Conservation (phyloP, 2,888 invertebrate species). For the Trimorus sp. region DNA sequence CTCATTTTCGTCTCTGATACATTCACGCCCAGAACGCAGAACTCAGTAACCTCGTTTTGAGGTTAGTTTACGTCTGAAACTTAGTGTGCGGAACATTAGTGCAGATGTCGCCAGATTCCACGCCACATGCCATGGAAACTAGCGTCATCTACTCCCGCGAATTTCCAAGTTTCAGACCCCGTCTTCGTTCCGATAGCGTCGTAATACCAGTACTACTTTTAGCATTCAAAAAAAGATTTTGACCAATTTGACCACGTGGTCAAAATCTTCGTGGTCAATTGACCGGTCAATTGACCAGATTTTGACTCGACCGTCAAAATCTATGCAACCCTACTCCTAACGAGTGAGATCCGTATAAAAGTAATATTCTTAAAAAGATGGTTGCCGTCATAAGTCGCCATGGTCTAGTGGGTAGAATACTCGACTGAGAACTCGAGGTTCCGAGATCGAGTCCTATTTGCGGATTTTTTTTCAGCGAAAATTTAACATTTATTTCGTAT, state of each 20-base stretch:
- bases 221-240: not conserved
- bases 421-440: no score
- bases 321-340: constrained; percentile 4
- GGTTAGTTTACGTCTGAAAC: no score
- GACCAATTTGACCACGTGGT: constrained; percentile 12
- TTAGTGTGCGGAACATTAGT: not conserved
- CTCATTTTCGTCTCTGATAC: not conserved
- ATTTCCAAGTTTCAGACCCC: not conserved
- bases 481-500: no score
- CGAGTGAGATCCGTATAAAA: no score
- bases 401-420: no score
- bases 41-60: no score
- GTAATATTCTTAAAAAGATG: no score
- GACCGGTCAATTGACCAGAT: not conserved
- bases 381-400: no score
- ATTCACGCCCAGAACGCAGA: not conserved
- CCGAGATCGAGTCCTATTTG: no score
- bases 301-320: constrained; percentile 17
- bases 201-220: not conserved
- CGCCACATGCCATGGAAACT: not conserved
- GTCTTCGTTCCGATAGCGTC: not conserved
- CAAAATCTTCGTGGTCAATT: constrained; percentile 7
- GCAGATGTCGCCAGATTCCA: not conserved
- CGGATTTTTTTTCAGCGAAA: no score
- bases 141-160: constrained; percentile 3